Evolutionary conservation across 1,140 invertebrate genomes (phyloP).

Genomic region (Cherax quadricarinatus): DNA sequence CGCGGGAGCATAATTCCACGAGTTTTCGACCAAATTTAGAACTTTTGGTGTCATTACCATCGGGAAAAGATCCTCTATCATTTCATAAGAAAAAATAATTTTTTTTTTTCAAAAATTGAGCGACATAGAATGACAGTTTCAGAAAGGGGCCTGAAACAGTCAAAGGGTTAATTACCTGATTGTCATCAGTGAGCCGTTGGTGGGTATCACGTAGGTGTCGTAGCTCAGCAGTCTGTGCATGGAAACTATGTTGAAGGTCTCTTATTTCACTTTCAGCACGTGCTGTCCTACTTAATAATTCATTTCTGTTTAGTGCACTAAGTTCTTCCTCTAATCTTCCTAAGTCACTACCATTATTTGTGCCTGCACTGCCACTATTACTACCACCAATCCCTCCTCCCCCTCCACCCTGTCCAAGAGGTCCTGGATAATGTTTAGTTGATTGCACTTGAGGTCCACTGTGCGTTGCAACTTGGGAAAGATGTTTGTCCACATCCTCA

Average conservation of each 20-base stretch:
- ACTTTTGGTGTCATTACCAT: no score
- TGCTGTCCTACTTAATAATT: conserved; percentile 17
- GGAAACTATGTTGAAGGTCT: conserved; percentile 20
- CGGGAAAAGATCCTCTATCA: no score
- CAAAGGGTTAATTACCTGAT: no score
- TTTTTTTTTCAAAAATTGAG: no score
- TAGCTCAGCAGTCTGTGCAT: conserved; percentile 53
- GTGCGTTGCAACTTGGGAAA: background rate
- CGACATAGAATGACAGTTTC: no score
- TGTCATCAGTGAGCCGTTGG: conserved; percentile 71
- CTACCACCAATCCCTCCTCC: background rate
- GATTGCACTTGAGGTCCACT: conserved; percentile 6
- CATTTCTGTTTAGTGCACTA: conserved; percentile 14
- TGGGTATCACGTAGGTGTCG: conserved; percentile 62
- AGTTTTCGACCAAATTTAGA: no score
- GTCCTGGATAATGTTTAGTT: conserved; percentile 32
- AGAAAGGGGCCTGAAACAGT: no score
- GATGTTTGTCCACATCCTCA: conserved; percentile 32
- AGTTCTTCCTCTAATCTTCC: conserved; percentile 42
- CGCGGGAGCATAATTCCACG: no score
- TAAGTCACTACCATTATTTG: conserved; percentile 6
- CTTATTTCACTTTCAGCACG: conserved; percentile 41
- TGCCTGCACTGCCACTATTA: conserved; percentile 21
- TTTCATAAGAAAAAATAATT: no score
- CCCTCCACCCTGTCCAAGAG: conserved; percentile 20